Conservation (phyloP, 2,113 vertebrate genomes). For the Setophaga coronata region DNA sequence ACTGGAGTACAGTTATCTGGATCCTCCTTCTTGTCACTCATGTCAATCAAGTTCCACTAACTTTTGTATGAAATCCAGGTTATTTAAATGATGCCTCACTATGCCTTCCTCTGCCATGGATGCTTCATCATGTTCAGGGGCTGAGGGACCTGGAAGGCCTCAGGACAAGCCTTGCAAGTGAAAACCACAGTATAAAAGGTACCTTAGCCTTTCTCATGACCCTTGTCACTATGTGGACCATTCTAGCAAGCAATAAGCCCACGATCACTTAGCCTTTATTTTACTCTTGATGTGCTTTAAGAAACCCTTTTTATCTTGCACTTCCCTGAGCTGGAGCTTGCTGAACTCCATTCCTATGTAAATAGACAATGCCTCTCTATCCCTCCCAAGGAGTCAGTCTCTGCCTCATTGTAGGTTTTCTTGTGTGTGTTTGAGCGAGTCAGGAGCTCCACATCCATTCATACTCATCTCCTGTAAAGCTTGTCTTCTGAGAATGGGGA, state of each 20-base stretch:
- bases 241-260: not conserved
- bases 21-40: not conserved
- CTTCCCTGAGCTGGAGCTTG: not conserved
- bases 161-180: not conserved
- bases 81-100: not conserved
- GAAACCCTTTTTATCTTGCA: not conserved
- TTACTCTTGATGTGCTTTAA: not conserved
- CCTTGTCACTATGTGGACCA: fast-evolving
- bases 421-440: not conserved
- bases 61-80: not conserved
- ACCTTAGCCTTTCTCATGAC: not conserved
- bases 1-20: not conserved
- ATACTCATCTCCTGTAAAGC: not conserved
- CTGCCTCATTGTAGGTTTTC: not conserved
- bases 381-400: not conserved
- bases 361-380: not conserved
- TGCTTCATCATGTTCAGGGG: not conserved
- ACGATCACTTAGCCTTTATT: not conserved
- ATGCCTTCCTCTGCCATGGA: not conserved
- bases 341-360: not conserved
- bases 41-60: not conserved
- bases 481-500: not conserved
- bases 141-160: not conserved
- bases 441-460: not conserved
- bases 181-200: not conserved